Base-by-base conservation (phyloP, 2,113 vertebrate species). In the Lepus timidus region DNA sequence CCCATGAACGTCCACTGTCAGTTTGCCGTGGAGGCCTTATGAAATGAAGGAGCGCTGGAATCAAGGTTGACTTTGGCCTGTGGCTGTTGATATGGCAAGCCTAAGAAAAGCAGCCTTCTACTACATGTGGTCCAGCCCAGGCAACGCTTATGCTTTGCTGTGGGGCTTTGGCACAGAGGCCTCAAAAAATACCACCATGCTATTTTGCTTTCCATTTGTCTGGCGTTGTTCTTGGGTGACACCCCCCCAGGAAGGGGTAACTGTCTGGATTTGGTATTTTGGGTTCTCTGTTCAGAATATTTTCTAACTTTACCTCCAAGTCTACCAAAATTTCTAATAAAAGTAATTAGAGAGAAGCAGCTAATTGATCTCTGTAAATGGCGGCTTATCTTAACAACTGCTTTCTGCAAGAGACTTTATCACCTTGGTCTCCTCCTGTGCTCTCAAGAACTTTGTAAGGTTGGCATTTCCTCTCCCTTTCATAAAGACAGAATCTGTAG, bases 131-230 rank as follows among this genome's bases (percentile, higher is more conserved):
- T 70, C 75, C 79, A 76, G 86, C 87, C 94, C 78, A 7, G 52
- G 83, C 31, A 86, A 75, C 75, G 78, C 31, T 33, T 25, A 4
- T 3, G 62, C 44, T 70, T 74, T 27, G 25, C 83, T 84, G 55
- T n/a, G 33, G 78, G 29, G 29, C 33, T 52, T 82, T 62, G 91
- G 95, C 91, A 75, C 75, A 7, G 4, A 49, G 55, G 58, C 62
- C 49, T 70, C 71, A 1, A 14, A 20, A 33, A 29, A 29, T 80
- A n/a, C 44, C 96, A 92, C 86, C 20, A 9, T 31, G 44, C 51
- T 76, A 1, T 79, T 91, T 90, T 82, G 83, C 84, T 84, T 96
- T 87, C 80, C 71, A 7, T 91, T 58, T 17, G 52, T 64, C 62
- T 70, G n/a, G 55, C 11, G 0, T 68, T 78, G 73, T 84, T 83